Percentiles rank a stretch among this genome's conserved stretches.
Evolutionary conservation across 2,888 invertebrate species (phyloP).

Genomic region (Stenichneumon culpator): DNA sequence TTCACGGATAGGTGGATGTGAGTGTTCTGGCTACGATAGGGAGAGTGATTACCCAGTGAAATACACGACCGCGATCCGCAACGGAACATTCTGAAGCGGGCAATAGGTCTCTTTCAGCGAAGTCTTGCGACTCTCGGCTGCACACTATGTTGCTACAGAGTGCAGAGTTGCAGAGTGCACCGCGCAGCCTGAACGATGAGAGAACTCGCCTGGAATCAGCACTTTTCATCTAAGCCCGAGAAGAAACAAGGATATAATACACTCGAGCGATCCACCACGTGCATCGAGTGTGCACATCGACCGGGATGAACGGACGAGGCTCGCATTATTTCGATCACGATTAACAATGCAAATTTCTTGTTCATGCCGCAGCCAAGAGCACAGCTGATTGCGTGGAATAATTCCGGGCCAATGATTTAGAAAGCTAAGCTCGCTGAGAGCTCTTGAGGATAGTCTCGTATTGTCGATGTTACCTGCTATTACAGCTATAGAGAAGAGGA

Average conservation of each 20-base stretch:
- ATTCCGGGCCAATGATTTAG: conserved; percentile 79
- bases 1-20: conserved; percentile 12
- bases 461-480: conserved; percentile 29
- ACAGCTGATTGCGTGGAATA: conserved; percentile 75
- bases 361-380: conserved; percentile 45
- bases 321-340: conserved; percentile 78
- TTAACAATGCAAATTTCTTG: conserved; percentile 80
- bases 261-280: conserved; percentile 14
- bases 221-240: conserved; percentile 53
- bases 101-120: conserved; percentile 37
- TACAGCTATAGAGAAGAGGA: not conserved
- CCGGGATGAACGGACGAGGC: conserved; percentile 36
- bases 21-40: conserved; percentile 3
- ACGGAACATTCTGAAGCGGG: conserved; percentile 50
- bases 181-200: conserved; percentile 23
- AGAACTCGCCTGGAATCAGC: conserved; percentile 50
- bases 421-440: conserved; percentile 73
- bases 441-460: conserved; percentile 10
- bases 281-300: conserved; percentile 17
- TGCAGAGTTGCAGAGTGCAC: conserved; percentile 31
- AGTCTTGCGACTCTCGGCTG: conserved; percentile 31
- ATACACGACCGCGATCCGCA: conserved; percentile 49
- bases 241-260: conserved; percentile 45
- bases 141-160: conserved; percentile 23
- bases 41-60: conserved; percentile 53